Percentiles rank a stretch among this genome's conserved stretches.
These are phyloP conservation scores for Vanessa cardui DNA, from an alignment of 2,888 invertebrate species.

Conservation along the genomic window DNA sequence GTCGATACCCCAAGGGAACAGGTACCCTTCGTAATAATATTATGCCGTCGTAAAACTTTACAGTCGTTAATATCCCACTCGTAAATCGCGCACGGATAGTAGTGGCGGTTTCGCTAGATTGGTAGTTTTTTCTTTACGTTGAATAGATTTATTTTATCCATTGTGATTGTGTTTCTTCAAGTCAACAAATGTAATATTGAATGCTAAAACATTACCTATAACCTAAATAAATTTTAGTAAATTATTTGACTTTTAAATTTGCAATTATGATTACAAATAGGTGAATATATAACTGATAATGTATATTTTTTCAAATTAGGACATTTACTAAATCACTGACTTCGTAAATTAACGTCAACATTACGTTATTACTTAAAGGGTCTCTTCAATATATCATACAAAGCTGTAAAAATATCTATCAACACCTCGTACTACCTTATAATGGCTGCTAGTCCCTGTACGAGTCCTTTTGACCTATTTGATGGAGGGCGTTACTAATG, in stretches of 20 bases:
- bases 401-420: not conserved
- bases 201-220: no score
- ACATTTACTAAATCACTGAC: no score
- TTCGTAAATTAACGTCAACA: no score
- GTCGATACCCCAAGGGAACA: constrained; percentile 4
- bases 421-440: not conserved
- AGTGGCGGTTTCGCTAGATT: constrained; percentile 9
- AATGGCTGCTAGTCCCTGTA: constrained; percentile 1
- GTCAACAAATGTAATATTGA: no score
- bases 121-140: constrained; percentile 17
- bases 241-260: no score
- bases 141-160: not conserved
- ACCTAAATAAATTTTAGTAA: no score
- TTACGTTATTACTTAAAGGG: no score
- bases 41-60: constrained; percentile 58
- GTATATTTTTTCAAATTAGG: no score
- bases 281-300: no score
- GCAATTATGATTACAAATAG: no score
- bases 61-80: constrained; percentile 52
- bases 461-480: constrained; percentile 21
- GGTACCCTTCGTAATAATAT: constrained; percentile 50
- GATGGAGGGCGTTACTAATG: constrained; percentile 15
- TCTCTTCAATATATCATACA: not conserved
- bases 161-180: constrained; percentile 1
- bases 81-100: constrained; percentile 53